These are phyloP conservation scores for Cuculus canorus DNA, from an alignment of 2,797 vertebrate genomes.

Conservation along the genomic window DNA sequence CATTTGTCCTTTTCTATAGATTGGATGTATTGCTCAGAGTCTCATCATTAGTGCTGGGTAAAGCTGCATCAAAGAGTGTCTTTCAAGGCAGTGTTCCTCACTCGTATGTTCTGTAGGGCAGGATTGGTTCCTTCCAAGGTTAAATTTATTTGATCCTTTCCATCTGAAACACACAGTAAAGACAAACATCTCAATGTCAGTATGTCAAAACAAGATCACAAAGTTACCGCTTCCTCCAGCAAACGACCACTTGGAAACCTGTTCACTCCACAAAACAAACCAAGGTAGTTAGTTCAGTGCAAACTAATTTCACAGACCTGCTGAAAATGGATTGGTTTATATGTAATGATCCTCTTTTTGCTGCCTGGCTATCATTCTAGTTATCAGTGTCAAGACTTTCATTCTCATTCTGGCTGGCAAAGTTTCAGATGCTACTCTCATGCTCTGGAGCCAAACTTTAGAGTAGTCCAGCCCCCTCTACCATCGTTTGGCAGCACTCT, in stretches of 20 bases:
- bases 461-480: background rate
- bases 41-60: background rate
- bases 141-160: conserved; percentile 10
- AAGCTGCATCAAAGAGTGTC: conserved; percentile 1
- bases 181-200: background rate
- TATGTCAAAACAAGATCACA: background rate
- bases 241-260: background rate
- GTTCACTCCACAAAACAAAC: background rate
- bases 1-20: background rate
- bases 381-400: background rate
- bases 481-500: background rate
- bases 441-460: background rate
- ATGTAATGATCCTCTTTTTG: background rate
- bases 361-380: background rate
- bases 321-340: background rate
- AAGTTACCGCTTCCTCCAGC: background rate
- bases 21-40: background rate
- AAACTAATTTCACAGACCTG: background rate
- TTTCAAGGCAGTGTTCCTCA: conserved; percentile 52
- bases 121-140: conserved; percentile 59
- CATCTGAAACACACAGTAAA: conserved; percentile 68
- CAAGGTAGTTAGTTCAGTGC: background rate
- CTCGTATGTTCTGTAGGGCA: conserved; percentile 47
- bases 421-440: background rate
- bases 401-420: background rate